Evolutionary conservation across 2,113 vertebrate species (phyloP).

Genomic region (Chaetops frenatus): DNA sequence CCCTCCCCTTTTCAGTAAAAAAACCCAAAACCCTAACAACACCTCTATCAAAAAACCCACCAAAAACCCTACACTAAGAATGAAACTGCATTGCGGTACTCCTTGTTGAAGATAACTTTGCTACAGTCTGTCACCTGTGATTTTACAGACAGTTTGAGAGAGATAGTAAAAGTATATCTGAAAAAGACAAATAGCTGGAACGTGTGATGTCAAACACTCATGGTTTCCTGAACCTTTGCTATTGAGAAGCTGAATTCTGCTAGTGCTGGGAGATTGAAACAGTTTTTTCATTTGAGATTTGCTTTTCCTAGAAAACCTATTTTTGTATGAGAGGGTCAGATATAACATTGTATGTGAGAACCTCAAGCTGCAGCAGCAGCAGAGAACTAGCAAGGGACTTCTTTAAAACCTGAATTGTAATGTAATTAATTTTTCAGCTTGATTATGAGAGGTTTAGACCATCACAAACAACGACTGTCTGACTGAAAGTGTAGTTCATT

Average conservation of each 20-base stretch:
- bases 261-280: not conserved
- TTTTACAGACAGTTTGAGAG: not conserved
- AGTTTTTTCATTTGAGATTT: not conserved
- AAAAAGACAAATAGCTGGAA: not conserved
- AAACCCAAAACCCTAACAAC: not conserved
- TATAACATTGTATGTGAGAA: not conserved
- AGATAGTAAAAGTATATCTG: not conserved
- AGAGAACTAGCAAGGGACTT: not conserved
- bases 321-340: not conserved
- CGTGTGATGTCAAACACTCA: not conserved
- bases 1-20: not conserved
- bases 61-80: not conserved
- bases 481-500: not conserved
- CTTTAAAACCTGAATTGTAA: not conserved
- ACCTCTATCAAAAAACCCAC: not conserved
- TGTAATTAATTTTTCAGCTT: not conserved
- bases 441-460: not conserved
- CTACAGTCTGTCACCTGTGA: not conserved
- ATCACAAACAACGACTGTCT: not conserved
- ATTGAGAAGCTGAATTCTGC: not conserved
- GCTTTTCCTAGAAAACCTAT: not conserved
- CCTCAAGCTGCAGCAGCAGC: not conserved
- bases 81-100: not conserved
- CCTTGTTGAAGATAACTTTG: not conserved
- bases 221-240: not conserved